Evolutionary conservation across 1,140 invertebrate genomes (phyloP).

Genomic region (Megathymus violae): DNA sequence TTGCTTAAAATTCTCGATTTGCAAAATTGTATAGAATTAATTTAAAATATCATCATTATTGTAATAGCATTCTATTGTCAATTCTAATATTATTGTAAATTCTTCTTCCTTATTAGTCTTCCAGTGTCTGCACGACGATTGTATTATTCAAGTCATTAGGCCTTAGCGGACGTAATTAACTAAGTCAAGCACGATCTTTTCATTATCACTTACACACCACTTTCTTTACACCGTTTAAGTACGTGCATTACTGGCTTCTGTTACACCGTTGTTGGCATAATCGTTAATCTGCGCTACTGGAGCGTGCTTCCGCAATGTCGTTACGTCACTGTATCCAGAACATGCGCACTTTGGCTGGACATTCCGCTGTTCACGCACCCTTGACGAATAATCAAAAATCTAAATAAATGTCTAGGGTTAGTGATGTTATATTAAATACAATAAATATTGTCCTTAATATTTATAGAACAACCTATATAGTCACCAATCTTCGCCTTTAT

Average conservation of each 20-base stretch:
- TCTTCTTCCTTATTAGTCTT: background rate
- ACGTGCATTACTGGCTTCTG: conserved; percentile 16
- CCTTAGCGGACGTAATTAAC: background rate
- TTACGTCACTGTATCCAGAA: conserved; percentile 15
- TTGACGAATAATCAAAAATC: too few relatives aligned
- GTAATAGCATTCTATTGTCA: too few relatives aligned
- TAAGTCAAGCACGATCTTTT: background rate
- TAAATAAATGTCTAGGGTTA: too few relatives aligned
- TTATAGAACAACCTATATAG: background rate
- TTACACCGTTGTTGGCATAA: conserved; percentile 39
- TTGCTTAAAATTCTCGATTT: too few relatives aligned
- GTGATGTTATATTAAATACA: too few relatives aligned
- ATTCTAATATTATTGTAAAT: too few relatives aligned
- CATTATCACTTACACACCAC: background rate
- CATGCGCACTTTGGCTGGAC: conserved; percentile 10
- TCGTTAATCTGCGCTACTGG: conserved; percentile 44
- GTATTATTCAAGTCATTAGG: background rate
- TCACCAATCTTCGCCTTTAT: background rate
- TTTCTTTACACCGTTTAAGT: background rate
- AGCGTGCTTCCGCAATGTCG: conserved; percentile 41
- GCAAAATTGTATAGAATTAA: too few relatives aligned
- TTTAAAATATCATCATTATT: too few relatives aligned
- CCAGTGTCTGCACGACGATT: background rate
- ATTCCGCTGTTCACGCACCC: conserved; percentile 27
- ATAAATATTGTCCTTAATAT: too few relatives aligned